Base-by-base conservation (phyloP, 2,113 vertebrate species). In the Chinchilla lanigera region DNA sequence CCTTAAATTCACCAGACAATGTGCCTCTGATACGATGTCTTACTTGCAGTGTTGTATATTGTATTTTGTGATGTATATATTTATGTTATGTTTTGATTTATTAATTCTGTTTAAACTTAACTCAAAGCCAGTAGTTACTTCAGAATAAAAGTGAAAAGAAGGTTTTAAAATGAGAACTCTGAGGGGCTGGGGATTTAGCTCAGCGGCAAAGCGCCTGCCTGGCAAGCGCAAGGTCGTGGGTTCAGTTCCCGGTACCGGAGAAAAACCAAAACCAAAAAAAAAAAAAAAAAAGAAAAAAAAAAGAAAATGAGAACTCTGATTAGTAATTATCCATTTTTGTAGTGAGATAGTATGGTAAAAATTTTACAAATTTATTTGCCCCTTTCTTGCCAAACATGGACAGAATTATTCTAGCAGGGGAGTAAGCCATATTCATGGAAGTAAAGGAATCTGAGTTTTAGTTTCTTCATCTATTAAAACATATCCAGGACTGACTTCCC, bases 1-100 rank as follows among this genome's bases (percentile, higher is more conserved):
- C 56, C 14, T 60, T 96, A n/a, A 2, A 33, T n/a, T 88, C 44
- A 93, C 97, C 97, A 98, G 96, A 98, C 97, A 96, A 88, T 95
- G 86, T 96, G 82, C 96, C 96, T 96, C 63, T 96, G 93, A 95
- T 82, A 20, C 19, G 26, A 47, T 90, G 90, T 95, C 83, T 96
- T 82, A 82, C 58, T 61, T 82, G 63, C 47, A 71, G 4, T 90
- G 50, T 85, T 97, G 87, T 87, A 26, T 3, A 78, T 69, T 93
- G 85, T 93, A 81, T 92, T 85, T 83, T 96, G 89, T 96, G 87
- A 75, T 93, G 16, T 84, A 63, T 30, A 12, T 75, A 86, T 47
- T 47, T 84, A 35, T 61, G 54, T 82, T 92, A 78, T 73, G 5
- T 93, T 92, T 95, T 60, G 33, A 41, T 90, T 93, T 85, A 54